Evolutionary conservation across 2,113 vertebrate species (phyloP).

Genomic region (Ursus arctos): DNA sequence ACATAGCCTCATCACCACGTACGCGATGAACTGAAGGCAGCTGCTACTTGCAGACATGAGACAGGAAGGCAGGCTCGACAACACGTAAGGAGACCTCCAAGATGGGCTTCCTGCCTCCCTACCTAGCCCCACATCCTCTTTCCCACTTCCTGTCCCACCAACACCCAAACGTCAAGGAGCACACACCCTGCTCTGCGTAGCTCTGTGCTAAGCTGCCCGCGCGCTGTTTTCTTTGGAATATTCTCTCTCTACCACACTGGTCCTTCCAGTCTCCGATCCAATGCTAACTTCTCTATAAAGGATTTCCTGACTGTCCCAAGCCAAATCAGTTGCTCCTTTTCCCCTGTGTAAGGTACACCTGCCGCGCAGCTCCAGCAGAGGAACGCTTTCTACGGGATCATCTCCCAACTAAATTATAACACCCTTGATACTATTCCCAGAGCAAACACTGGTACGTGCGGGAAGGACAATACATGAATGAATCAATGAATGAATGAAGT

Average conservation of each 20-base stretch:
- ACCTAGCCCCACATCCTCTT: neutral
- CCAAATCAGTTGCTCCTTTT: neutral
- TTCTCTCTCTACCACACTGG: neutral
- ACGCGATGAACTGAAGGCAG: neutral
- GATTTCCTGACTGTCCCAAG: neutral
- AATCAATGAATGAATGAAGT: neutral
- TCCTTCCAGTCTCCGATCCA: neutral
- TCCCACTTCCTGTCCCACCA: neutral
- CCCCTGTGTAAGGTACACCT: neutral
- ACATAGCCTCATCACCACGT: rapidly evolving
- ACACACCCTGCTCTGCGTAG: rapidly evolving
- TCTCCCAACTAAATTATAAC: neutral
- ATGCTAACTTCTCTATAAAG: neutral
- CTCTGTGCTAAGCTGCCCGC: too few relatives aligned
- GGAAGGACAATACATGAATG: neutral
- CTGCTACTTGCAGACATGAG: neutral
- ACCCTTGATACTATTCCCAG: neutral
- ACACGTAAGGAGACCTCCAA: neutral
- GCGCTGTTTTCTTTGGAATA: neutral
- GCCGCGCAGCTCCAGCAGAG: neutral
- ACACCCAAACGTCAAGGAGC: rapidly evolving
- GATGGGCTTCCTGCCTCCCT: neutral
- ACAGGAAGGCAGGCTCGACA: neutral
- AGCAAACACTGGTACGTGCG: neutral
- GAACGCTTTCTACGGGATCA: neutral